phyloP scores from a whole-genome alignment of 2,888 invertebrate genomes.

The Aphidoletes aphidimyza region DNA sequence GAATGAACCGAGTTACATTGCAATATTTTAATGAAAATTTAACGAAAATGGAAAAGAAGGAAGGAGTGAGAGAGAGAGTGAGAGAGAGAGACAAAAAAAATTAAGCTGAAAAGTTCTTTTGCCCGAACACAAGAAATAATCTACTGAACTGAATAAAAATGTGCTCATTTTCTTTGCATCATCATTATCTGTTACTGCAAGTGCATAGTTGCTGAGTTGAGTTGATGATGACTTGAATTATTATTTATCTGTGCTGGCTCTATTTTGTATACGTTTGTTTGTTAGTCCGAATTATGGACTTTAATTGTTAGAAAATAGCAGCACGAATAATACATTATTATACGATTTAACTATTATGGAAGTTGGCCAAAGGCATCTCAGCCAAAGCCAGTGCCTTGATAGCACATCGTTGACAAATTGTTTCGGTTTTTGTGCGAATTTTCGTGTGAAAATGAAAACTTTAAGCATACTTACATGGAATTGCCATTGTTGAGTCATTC shows the following conservation, averaged over 20 bases:
- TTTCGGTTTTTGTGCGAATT: conserved; percentile 6
- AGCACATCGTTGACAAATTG: neutral
- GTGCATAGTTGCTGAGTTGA: neutral
- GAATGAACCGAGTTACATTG: conserved; percentile 1
- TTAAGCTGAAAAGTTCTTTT: conserved; percentile 10
- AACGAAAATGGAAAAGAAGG: neutral
- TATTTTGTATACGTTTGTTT: neutral
- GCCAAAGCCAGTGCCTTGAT: no score
- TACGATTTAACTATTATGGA: conserved; percentile 12
- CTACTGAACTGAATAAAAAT: neutral
- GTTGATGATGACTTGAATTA: conserved; percentile 28
- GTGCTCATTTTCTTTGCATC: neutral
- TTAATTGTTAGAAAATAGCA: conserved; percentile 8
- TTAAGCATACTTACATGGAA: conserved; percentile 89
- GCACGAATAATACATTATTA: conserved; percentile 14
- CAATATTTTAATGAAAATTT: conserved; percentile 36
- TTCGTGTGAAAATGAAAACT: conserved; percentile 56
- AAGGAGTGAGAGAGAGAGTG: no score
- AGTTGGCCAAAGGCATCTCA: neutral
- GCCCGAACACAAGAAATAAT: neutral
- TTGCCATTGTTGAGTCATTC: conserved; percentile 90
- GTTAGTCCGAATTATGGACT: neutral
- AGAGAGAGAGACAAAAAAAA: neutral
- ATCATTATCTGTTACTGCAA: neutral
- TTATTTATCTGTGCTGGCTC: no score